A percentile compares a stretch with the other conserved stretches of the same genome.
These are phyloP conservation scores for Pangasius krempfi DNA, from an alignment of 2,797 vertebrate species.

Conservation along the genomic window DNA sequence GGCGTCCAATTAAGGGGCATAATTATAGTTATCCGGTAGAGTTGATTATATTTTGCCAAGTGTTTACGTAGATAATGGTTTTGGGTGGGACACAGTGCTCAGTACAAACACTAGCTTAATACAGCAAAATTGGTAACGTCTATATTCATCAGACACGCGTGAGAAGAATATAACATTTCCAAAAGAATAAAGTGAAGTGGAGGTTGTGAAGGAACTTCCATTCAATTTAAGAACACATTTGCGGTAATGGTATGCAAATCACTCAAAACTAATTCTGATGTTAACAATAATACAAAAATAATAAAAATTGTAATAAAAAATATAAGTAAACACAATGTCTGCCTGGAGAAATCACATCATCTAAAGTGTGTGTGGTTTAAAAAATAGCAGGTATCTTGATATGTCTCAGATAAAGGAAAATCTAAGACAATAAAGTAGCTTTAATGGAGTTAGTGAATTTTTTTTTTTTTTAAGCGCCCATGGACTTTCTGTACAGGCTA, in stretches of 20 bases:
- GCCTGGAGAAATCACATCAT: background rate
- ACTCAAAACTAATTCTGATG: background rate
- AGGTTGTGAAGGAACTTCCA: background rate
- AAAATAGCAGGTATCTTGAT: background rate
- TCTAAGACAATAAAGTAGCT: background rate
- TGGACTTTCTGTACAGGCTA: background rate
- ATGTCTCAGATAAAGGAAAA: background rate
- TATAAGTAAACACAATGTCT: too few species aligned
- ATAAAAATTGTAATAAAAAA: background rate
- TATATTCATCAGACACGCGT: background rate
- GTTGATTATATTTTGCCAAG: constrained; percentile 9
- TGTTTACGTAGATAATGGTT: background rate
- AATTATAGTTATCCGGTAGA: background rate
- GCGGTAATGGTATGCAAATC: background rate
- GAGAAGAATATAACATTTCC: background rate
- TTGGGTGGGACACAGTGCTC: background rate
- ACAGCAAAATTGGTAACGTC: background rate
- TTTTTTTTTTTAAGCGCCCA: background rate
- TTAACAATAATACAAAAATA: too few species aligned
- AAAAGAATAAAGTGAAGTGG: background rate
- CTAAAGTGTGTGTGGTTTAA: background rate
- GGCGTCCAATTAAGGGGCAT: background rate
- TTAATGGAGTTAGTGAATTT: background rate
- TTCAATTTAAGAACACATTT: background rate
- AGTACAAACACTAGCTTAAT: background rate